Evolutionary conservation across 2,113 vertebrate genomes (phyloP).

Genomic region (Notarius quadriscutis): DNA sequence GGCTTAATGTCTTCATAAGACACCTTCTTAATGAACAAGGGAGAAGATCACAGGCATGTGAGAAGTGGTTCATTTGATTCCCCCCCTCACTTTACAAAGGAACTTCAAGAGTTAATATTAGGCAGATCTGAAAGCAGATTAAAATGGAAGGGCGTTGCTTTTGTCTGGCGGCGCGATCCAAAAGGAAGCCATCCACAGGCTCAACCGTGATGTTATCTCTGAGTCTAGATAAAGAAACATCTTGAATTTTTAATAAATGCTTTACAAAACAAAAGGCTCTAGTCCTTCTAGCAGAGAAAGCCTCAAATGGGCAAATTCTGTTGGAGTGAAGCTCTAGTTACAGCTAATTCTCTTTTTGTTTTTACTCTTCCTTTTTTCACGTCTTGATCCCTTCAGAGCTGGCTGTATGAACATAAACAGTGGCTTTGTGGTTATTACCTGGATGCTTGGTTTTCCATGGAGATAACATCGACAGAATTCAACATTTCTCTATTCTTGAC

Average conservation of each 20-base stretch:
- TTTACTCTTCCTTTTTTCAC: constrained; percentile 9
- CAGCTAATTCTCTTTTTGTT: constrained; percentile 41
- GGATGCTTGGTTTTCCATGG: constrained; percentile 18
- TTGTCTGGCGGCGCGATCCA: neutral
- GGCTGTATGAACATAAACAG: constrained; percentile 51
- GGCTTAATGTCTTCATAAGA: constrained; percentile 68
- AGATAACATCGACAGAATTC: constrained; percentile 38
- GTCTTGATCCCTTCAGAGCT: constrained; percentile 32
- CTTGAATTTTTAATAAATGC: constrained; percentile 1
- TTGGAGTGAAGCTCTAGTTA: constrained; percentile 36
- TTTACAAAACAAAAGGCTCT: neutral
- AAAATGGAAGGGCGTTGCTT: neutral
- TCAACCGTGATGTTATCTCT: neutral
- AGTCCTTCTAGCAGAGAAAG: constrained; percentile 1
- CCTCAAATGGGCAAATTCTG: constrained; percentile 23
- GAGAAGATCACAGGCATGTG: constrained; percentile 31
- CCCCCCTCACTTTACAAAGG: neutral
- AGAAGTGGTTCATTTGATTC: constrained; percentile 29
- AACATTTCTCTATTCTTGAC: constrained; percentile 16
- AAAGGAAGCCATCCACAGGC: neutral
- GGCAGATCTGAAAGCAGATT: neutral
- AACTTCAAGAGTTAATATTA: constrained; percentile 27
- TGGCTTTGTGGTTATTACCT: constrained; percentile 24
- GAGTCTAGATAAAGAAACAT: constrained; percentile 24
- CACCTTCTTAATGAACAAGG: constrained; percentile 44